Base-by-base conservation (phyloP, 2,888 invertebrate genomes). In the Gastrophysa polygoni region DNA sequence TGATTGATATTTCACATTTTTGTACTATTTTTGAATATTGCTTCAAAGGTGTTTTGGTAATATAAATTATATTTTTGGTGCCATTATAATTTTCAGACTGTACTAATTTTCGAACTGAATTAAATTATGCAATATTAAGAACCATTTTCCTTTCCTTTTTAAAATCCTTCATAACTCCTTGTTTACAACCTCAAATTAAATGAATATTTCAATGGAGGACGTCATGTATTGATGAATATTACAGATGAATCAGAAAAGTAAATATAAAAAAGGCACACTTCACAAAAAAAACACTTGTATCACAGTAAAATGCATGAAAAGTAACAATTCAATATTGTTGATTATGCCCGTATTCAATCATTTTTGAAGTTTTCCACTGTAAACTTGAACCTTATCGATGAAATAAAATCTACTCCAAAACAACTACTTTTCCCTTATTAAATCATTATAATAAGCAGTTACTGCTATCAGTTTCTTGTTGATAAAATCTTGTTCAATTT, bases 401-500 rank as follows among this genome's bases (percentile, higher is more conserved):
- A 14, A 38, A 38, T 24, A 24, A 24, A 5, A 24, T 7, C 7
- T 24, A n/a, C n/a, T 18, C 38, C 6, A 52, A 2, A 18, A 47
- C n/a, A 29, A 47, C 18, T 57, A 63, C 54, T 68, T 69, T 64
- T 78, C 74, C 58, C 78, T 82, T 64, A 85, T 82, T 68, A 89
- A 83, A 74, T 87, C 86, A 74, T 92, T 96, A 82, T 91, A 98
- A 80, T 97, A 97, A 5, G 95, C 97, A 1, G 96, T 97, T 49
- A 98, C 86, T 1, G 96, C 93, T 68, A 97, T 91, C 63, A 95
- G 85, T 81, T 91, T 90, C 56, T 88, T 88, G 76, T 93, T 92
- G 44, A 97, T 83, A 76, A 92, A 91, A 78, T 95, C 96, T 79
- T 97, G 93, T 81, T 98, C 98, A 20, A 98, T 86, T 83, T 98